Evolutionary conservation across 2,797 vertebrate species (phyloP).

Genomic region (Alfaro cultratus): DNA sequence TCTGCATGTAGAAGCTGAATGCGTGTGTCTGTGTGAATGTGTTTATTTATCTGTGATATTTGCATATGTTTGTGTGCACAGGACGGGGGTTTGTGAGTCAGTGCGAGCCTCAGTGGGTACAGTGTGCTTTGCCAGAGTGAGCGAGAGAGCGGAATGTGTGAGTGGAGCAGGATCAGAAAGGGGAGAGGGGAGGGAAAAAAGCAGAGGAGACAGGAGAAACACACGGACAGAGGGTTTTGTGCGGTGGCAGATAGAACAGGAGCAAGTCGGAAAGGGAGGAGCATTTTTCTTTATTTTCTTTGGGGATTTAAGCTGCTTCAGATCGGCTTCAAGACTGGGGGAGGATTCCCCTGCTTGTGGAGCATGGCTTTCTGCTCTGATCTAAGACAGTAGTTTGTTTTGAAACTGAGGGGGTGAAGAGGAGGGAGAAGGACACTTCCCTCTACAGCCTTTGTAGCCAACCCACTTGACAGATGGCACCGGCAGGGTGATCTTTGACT

Average conservation of each 20-base stretch:
- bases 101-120: slow-evolving; percentile 45
- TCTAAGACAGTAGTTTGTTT: slow-evolving; percentile 60
- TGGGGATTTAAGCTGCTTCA: slow-evolving; percentile 58
- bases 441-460: slow-evolving; percentile 55
- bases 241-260: slow-evolving; percentile 39
- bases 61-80: slow-evolving; percentile 46
- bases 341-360: slow-evolving; percentile 58
- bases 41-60: slow-evolving; percentile 21
- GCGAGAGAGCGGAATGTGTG: slow-evolving; percentile 47
- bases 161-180: slow-evolving; percentile 62
- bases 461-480: slow-evolving; percentile 73
- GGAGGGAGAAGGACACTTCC: slow-evolving; percentile 54
- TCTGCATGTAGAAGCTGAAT: background rate
- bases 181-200: slow-evolving; percentile 53
- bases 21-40: background rate
- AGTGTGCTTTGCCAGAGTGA: slow-evolving; percentile 56
- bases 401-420: slow-evolving; percentile 40
- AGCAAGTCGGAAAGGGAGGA: slow-evolving; percentile 55
- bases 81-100: slow-evolving; percentile 28
- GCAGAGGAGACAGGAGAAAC: slow-evolving; percentile 52
- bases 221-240: slow-evolving; percentile 38
- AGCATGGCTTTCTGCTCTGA: slow-evolving; percentile 37
- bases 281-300: slow-evolving; percentile 47
- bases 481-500: slow-evolving; percentile 73
- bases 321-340: slow-evolving; percentile 42